Conservation (phyloP, 2,113 vertebrate species). For the Amblyornis subalaris region DNA sequence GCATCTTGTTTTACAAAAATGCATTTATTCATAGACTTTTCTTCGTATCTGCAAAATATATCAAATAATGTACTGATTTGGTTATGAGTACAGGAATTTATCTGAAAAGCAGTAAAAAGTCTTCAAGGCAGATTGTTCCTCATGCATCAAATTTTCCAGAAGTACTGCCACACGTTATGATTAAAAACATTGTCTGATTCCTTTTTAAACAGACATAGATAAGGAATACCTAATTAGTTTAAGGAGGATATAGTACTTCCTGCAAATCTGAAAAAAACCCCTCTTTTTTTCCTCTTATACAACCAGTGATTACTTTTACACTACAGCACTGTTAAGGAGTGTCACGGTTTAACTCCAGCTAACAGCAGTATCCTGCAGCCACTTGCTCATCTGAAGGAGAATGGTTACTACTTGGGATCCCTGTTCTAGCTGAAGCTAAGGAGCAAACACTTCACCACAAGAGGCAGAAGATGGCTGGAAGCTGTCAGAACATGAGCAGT, state of each 20-base stretch:
- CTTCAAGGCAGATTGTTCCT: background rate
- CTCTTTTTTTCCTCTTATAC: background rate
- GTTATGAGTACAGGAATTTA: background rate
- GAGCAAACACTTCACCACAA: fast-evolving
- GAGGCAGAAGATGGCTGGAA: background rate
- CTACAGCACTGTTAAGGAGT: background rate
- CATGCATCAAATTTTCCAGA: background rate
- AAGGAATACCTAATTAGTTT: background rate
- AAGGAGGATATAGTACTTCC: background rate
- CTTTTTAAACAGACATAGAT: background rate
- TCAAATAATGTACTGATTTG: background rate
- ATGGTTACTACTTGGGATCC: background rate
- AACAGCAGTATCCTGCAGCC: background rate
- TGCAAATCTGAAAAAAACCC: background rate
- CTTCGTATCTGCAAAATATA: background rate
- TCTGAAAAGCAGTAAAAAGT: background rate
- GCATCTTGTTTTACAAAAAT: background rate
- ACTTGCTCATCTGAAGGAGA: background rate
- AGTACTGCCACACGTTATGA: fast-evolving
- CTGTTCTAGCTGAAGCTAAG: background rate
- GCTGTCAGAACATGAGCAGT: background rate
- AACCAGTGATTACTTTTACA: background rate
- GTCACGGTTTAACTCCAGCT: background rate
- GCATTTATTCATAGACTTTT: background rate
- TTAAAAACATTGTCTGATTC: background rate